Evolutionary conservation across 2,888 invertebrate genomes (phyloP).

Genomic region (Sinopyrophorus schimmeli): DNA sequence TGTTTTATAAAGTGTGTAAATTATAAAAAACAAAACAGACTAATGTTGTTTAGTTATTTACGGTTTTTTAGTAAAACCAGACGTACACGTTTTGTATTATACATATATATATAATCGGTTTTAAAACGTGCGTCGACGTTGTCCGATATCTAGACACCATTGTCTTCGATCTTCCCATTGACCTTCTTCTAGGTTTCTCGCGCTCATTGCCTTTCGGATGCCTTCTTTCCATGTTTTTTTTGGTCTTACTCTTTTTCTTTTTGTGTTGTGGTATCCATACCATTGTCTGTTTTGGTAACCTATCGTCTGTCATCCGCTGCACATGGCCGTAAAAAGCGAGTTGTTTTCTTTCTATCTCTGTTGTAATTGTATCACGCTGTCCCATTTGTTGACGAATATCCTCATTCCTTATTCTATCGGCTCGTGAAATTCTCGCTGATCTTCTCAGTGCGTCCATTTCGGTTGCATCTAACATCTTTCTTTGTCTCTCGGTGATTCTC

Average conservation of each 20-base stretch:
- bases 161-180: constrained; percentile 26
- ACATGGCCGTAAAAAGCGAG: constrained; percentile 19
- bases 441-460: constrained; percentile 2
- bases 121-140: no score
- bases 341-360: constrained; percentile 5
- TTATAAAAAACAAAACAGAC: no score
- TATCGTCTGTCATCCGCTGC: constrained; percentile 15
- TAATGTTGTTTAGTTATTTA: no score
- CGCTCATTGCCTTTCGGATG: constrained; percentile 17
- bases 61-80: no score
- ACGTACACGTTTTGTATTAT: no score
- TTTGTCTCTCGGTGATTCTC: not conserved
- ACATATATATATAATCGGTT: no score
- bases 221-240: constrained; percentile 22
- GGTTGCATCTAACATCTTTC: not conserved
- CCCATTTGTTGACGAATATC: constrained; percentile 8
- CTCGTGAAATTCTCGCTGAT: constrained; percentile 1
- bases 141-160: no score
- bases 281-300: constrained; percentile 10
- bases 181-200: constrained; percentile 27
- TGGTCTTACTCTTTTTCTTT: constrained; percentile 12
- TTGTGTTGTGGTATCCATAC: constrained; percentile 16
- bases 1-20: no score
- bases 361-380: constrained; percentile 1
- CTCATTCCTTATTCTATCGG: constrained; percentile 2